Percentiles rank a stretch among this genome's conserved stretches.
These are phyloP conservation scores for Misgurnus anguillicaudatus DNA, from an alignment of 2,113 vertebrate genomes.

Conservation along the genomic window DNA sequence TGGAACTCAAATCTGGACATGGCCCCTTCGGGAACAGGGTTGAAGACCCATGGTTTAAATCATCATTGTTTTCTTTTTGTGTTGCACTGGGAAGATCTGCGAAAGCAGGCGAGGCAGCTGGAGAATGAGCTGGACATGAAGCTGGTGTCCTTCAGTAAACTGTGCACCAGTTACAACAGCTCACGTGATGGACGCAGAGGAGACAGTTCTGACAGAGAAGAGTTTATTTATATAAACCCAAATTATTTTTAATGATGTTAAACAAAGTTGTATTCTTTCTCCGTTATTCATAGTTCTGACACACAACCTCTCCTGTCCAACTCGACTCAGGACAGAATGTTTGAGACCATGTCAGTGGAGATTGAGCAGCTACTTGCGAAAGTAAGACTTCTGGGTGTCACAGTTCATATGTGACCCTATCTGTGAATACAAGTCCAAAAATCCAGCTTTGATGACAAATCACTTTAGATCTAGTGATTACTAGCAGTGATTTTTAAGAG, in stretches of 20 bases:
- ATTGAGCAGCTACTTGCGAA: constrained; percentile 96
- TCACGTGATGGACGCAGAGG: constrained; percentile 87
- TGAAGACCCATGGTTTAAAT: no score
- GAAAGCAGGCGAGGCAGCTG: constrained; percentile 95
- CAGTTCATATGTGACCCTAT: background rate
- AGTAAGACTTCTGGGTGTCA: constrained; percentile 69
- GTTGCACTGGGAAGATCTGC: constrained; percentile 79
- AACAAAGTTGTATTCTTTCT: background rate
- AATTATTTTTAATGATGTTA: background rate
- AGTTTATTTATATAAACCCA: background rate
- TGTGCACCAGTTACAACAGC: constrained; percentile 93
- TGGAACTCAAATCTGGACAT: no score
- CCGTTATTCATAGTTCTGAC: constrained; percentile 81
- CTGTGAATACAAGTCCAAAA: no score
- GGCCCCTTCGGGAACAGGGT: no score
- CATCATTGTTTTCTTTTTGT: background rate
- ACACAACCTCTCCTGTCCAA: constrained; percentile 95
- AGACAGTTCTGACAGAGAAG: constrained; percentile 83
- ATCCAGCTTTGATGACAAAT: no score
- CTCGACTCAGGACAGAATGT: constrained; percentile 98
- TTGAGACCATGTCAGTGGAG: constrained; percentile 98
- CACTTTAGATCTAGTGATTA: no score
- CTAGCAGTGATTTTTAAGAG: no score
- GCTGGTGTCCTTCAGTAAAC: constrained; percentile 97
- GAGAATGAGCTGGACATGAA: constrained; percentile 98